phyloP scores from a whole-genome alignment of 2,888 invertebrate species.

The Stratiomys singularior region DNA sequence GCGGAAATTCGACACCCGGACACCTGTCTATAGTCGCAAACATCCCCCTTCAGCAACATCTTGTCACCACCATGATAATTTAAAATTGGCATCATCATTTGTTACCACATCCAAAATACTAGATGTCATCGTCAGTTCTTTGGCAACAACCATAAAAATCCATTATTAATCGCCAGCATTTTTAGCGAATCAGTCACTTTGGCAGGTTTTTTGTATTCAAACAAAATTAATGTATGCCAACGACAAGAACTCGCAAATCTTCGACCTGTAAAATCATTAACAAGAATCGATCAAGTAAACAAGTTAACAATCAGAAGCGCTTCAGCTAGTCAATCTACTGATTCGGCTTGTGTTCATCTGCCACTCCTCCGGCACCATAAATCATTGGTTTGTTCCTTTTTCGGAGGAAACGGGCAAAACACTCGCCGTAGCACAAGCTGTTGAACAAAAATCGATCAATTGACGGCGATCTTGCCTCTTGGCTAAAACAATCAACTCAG shows the following conservation, averaged over 20 bases:
- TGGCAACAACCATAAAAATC: not conserved
- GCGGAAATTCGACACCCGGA: too few species aligned
- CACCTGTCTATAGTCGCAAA: too few species aligned
- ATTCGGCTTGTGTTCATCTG: conserved; percentile 43
- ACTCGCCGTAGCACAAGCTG: conserved; percentile 10
- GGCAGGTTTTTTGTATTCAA: conserved; percentile 42
- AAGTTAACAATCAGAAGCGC: conserved; percentile 51
- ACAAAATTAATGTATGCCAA: conserved; percentile 25
- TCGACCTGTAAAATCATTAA: conserved; percentile 42
- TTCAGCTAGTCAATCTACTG: conserved; percentile 48
- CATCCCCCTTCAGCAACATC: not conserved
- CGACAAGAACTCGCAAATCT: conserved; percentile 33
- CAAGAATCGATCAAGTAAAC: conserved; percentile 43
- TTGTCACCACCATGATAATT: conserved; percentile 25
- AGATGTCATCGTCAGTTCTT: not conserved
- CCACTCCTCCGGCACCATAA: conserved; percentile 47
- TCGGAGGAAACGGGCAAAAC: conserved; percentile 9
- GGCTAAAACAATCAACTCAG: conserved; percentile 50
- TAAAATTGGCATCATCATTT: conserved; percentile 10
- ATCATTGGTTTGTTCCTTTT: conserved; percentile 45
- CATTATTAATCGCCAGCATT: conserved; percentile 14
- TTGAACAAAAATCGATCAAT: conserved; percentile 49
- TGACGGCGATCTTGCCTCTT: conserved; percentile 35
- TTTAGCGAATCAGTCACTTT: conserved; percentile 44
- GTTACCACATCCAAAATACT: not conserved